A percentile compares a stretch with the other conserved stretches of the same genome.
phyloP scores from a whole-genome alignment of 2,113 vertebrate genomes.

The Python bivittatus region DNA sequence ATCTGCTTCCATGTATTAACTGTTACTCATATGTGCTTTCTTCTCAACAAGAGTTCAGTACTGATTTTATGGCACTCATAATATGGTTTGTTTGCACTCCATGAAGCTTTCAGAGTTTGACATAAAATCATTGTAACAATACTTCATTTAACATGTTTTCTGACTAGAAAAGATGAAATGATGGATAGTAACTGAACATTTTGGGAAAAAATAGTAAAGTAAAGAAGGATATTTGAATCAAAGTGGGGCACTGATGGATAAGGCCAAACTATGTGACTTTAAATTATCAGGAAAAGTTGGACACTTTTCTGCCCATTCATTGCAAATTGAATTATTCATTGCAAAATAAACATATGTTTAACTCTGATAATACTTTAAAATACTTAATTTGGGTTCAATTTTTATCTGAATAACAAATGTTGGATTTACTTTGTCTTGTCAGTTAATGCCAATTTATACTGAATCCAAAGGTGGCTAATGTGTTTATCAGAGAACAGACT shows the following conservation, averaged over 20 bases:
- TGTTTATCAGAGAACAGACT: not conserved
- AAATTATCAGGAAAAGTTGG: not conserved
- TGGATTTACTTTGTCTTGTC: not conserved
- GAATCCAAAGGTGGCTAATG: not conserved
- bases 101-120: conserved; percentile 63
- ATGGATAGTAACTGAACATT: conserved; percentile 63
- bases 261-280: not conserved
- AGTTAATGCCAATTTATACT: not conserved
- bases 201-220: conserved; percentile 40
- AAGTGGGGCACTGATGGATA: conserved; percentile 8
- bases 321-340: not conserved
- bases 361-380: not conserved
- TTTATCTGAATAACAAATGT: not conserved
- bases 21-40: not conserved
- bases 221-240: not conserved
- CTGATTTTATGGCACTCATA: conserved; percentile 21
- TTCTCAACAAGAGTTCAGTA: conserved; percentile 25
- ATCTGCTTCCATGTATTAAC: conserved; percentile 24
- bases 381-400: not conserved
- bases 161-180: conserved; percentile 52
- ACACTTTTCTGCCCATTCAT: conserved; percentile 23
- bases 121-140: conserved; percentile 77
- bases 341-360: not conserved
- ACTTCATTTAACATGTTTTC: conserved; percentile 76
- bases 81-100: conserved; percentile 60